These are phyloP conservation scores for Chouioia cunea DNA, from an alignment of 2,888 invertebrate species.

Conservation along the genomic window DNA sequence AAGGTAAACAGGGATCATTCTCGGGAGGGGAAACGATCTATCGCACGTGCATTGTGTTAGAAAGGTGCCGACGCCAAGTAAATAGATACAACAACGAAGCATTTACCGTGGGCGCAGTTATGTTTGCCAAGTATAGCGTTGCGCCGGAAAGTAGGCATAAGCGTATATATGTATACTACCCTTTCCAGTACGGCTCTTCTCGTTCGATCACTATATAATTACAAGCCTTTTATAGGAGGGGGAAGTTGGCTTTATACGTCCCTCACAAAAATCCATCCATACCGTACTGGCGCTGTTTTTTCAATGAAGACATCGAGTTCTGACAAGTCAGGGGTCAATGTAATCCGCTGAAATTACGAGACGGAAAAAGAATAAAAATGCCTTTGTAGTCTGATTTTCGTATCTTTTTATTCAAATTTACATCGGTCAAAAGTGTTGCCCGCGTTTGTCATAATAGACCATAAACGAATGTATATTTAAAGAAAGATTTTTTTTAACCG, in stretches of 20 bases:
- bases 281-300: no score
- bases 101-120: slow-evolving; percentile 38
- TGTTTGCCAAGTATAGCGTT: slow-evolving; percentile 43
- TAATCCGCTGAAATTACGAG: no score
- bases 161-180: background rate
- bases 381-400: no score
- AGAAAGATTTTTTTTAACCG: no score
- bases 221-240: slow-evolving; percentile 15
- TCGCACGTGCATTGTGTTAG: background rate
- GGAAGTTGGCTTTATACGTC: background rate
- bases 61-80: background rate
- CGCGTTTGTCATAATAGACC: no score
- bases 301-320: no score
- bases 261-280: background rate
- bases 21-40: background rate
- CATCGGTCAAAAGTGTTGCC: no score
- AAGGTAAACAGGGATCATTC: background rate
- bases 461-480: no score
- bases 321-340: no score
- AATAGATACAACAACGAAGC: slow-evolving; percentile 11
- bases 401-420: no score
- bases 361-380: no score
- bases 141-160: slow-evolving; percentile 21
- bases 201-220: slow-evolving; percentile 28
- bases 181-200: background rate